Conservation (phyloP, 2,113 vertebrate genomes). For the Vulpes lagopus region DNA sequence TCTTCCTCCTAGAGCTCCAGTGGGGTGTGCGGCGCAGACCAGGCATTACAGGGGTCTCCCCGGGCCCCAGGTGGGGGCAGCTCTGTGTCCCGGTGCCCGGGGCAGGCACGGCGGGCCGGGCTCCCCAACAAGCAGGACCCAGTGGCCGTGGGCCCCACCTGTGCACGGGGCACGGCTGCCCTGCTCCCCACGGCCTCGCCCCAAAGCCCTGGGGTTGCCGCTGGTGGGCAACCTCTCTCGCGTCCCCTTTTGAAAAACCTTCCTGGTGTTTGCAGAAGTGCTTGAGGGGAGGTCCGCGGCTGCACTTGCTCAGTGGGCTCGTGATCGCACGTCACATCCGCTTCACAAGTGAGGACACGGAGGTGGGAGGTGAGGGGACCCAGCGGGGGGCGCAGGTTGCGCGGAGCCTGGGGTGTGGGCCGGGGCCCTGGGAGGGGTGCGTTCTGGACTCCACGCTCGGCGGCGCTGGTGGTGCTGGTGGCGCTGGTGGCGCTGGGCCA, state of each 20-base stretch:
- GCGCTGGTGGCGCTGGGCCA: no score
- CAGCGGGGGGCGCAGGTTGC: background rate
- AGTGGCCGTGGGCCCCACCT: accelerated
- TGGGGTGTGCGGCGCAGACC: background rate
- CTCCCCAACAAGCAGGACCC: background rate
- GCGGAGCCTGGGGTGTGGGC: background rate
- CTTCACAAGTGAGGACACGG: background rate
- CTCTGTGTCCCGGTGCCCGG: background rate
- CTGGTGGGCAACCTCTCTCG: background rate
- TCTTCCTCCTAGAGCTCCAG: background rate
- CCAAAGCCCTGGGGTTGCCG: background rate
- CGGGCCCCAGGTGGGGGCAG: background rate
- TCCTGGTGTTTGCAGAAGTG: background rate
- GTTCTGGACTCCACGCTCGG: no score
- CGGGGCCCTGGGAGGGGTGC: background rate
- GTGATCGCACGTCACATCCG: no score
- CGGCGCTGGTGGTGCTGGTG: accelerated
- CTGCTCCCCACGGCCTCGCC: background rate
- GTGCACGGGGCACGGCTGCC: accelerated
- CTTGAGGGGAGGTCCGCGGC: background rate
- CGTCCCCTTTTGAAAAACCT: background rate
- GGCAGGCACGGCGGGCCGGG: no score
- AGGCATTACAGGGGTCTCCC: background rate
- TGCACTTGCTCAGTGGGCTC: background rate
- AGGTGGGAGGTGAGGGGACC: background rate